A percentile compares a stretch with the other conserved stretches of the same genome.
These are phyloP conservation scores for Cabera pusaria DNA, from an alignment of 2,888 invertebrate species.

Conservation along the genomic window DNA sequence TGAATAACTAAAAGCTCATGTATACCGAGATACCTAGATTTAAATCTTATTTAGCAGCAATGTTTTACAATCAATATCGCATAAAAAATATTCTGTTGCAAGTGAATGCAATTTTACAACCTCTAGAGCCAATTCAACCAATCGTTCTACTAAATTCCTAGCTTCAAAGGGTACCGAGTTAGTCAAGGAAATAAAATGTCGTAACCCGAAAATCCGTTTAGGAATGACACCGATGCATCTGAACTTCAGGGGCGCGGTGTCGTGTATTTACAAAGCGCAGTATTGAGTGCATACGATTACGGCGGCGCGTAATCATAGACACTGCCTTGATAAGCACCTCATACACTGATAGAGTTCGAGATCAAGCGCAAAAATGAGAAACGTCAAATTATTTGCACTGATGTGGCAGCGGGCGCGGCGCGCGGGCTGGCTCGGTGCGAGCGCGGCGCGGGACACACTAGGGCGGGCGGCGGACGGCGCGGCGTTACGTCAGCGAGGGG, in stretches of 20 bases:
- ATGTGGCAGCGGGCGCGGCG: slow-evolving; percentile 65
- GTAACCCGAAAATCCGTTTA: slow-evolving; percentile 65
- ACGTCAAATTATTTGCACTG: slow-evolving; percentile 78
- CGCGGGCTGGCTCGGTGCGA: slow-evolving; percentile 66
- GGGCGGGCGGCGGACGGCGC: slow-evolving; percentile 77
- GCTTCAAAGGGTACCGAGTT: slow-evolving; percentile 29
- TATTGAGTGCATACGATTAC: slow-evolving; percentile 37
- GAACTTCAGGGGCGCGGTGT: slow-evolving; percentile 67
- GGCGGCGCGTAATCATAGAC: slow-evolving; percentile 48
- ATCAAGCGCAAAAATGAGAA: slow-evolving; percentile 64
- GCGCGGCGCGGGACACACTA: slow-evolving; percentile 80
- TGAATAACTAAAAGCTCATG: neutral
- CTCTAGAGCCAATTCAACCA: slow-evolving; percentile 23
- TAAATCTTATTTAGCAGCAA: slow-evolving; percentile 7
- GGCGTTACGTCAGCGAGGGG: slow-evolving; percentile 80
- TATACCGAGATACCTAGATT: neutral
- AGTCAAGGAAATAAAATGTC: slow-evolving; percentile 53
- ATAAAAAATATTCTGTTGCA: slow-evolving; percentile 8
- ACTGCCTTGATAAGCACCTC: slow-evolving; percentile 65
- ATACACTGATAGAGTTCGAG: slow-evolving; percentile 67
- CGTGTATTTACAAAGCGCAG: slow-evolving; percentile 42
- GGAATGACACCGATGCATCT: slow-evolving; percentile 73
- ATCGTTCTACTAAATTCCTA: slow-evolving; percentile 18
- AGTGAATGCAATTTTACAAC: too few species aligned
- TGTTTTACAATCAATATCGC: slow-evolving; percentile 19